phyloP scores from a whole-genome alignment of 2,797 vertebrate species.

The Meda fulgida region DNA sequence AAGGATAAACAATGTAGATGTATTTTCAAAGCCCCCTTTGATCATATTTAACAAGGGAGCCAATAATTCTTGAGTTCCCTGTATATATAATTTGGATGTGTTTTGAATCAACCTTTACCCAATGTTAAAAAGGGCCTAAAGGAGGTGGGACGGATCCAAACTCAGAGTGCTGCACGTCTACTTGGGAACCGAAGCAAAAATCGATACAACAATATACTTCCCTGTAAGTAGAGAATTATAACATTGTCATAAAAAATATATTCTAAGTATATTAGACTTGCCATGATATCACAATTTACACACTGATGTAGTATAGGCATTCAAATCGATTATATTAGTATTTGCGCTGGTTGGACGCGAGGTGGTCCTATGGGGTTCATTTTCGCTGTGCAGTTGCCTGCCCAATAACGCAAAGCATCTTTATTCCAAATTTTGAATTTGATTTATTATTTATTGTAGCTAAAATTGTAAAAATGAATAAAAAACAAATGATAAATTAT shows the following conservation, averaged over 20 bases:
- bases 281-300: background rate
- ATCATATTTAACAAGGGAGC: too few species aligned
- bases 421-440: background rate
- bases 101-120: background rate
- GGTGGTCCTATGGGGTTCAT: background rate
- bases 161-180: slow-evolving; percentile 88
- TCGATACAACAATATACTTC: slow-evolving; percentile 98
- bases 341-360: background rate
- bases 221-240: slow-evolving; percentile 80
- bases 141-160: slow-evolving; percentile 91
- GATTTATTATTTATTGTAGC: background rate
- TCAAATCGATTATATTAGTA: background rate
- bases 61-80: too few species aligned
- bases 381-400: background rate
- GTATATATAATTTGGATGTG: background rate
- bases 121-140: slow-evolving; percentile 85
- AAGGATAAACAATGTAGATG: too few species aligned
- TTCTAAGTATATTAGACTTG: background rate
- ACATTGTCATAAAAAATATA: background rate
- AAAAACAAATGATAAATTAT: background rate
- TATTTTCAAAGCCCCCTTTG: too few species aligned
- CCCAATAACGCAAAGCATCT: background rate
- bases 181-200: slow-evolving; percentile 96
- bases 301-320: too few species aligned
- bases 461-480: background rate